A percentile compares a stretch with the other conserved stretches of the same genome.
Conservation (phyloP, 2,113 vertebrate genomes). For the Andinoacara biseriatus region DNA sequence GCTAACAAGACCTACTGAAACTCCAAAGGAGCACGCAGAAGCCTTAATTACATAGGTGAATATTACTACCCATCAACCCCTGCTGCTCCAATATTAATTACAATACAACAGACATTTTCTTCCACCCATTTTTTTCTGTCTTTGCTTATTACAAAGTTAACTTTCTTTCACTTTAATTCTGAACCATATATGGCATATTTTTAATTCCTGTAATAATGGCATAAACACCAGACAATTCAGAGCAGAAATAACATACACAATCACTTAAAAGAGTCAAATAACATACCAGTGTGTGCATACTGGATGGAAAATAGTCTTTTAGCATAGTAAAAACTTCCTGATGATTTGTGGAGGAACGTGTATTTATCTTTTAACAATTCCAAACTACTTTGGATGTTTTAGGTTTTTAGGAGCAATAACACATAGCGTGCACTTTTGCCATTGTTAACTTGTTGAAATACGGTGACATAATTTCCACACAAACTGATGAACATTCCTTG, state of each 20-base stretch:
- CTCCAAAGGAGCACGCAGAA: conserved; percentile 64
- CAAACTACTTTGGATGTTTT: not conserved
- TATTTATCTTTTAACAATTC: not conserved
- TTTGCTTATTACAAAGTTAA: conserved; percentile 71
- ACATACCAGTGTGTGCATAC: not conserved
- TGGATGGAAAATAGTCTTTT: not conserved
- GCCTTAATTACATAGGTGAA: conserved; percentile 78
- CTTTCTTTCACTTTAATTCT: conserved; percentile 64
- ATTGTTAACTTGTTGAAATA: not conserved
- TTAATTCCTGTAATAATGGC: conserved; percentile 59
- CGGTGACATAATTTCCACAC: not conserved
- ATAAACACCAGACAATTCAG: conserved; percentile 36
- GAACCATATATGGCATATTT: conserved; percentile 55
- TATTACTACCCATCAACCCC: conserved; percentile 70
- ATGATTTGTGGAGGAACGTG: not conserved
- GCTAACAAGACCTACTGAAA: conserved; percentile 75
- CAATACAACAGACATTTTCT: conserved; percentile 55
- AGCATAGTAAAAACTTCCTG: conserved; percentile 2
- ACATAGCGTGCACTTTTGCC: not conserved
- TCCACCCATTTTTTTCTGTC: conserved; percentile 51
- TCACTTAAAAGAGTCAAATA: conserved; percentile 14
- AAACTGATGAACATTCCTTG: not conserved
- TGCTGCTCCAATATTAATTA: conserved; percentile 71
- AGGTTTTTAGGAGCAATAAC: not conserved
- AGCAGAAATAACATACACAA: conserved; percentile 15